phyloP scores from a whole-genome alignment of 2,797 vertebrate genomes.

The Onychomys torridus region DNA sequence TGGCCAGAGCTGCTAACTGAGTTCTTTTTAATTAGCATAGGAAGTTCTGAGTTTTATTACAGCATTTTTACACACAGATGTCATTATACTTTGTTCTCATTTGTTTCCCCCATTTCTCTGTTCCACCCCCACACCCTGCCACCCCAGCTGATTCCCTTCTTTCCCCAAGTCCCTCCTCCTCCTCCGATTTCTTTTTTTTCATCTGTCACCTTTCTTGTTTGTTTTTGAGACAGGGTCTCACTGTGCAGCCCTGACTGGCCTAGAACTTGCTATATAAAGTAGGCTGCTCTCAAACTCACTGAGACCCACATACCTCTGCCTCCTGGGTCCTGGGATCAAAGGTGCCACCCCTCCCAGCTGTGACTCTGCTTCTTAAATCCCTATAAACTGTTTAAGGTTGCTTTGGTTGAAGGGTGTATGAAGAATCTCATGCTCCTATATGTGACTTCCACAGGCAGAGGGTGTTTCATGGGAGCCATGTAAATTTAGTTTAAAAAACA shows the following conservation, averaged over 20 bases:
- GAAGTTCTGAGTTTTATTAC: background rate
- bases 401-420: background rate
- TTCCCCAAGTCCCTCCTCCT: no score
- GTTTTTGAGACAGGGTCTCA: background rate
- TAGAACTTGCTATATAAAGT: background rate
- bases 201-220: background rate
- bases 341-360: background rate
- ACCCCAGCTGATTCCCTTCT: background rate
- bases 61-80: background rate
- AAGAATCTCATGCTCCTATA: background rate
- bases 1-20: background rate
- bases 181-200: background rate
- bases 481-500: slow-evolving; percentile 86
- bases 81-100: background rate
- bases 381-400: background rate
- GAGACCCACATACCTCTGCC: background rate
- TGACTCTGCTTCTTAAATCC: background rate
- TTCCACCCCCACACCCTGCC: background rate
- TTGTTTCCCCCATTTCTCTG: background rate
- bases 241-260: background rate
- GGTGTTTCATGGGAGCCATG: slow-evolving; percentile 87
- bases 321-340: no score
- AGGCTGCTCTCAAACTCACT: background rate
- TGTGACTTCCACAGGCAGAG: background rate
- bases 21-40: background rate